Base-by-base conservation (phyloP, 2,113 vertebrate species). In the Sterrhoptilus dennistouni region DNA sequence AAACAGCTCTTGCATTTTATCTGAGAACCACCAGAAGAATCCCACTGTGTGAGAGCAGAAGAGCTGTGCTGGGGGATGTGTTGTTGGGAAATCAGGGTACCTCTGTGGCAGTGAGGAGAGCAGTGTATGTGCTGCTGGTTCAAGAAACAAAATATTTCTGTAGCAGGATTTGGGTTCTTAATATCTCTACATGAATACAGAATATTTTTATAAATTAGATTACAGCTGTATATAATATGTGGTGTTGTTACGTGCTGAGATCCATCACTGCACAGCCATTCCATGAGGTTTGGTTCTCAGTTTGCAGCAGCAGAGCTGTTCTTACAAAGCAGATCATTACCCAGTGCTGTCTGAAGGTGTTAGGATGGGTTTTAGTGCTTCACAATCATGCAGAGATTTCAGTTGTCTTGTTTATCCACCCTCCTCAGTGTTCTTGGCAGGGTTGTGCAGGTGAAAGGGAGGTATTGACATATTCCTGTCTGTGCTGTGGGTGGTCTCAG, bases 281-380 rank as follows among this genome's bases (percentile, higher is more conserved):
- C 83, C 49, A 1, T 22, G 65, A 57, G 44, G 19, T 64, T 69
- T 1, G 72, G 27, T 53, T 61, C 57, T 69, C 33, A 3, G 35
- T 44, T 19, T 68, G 84, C 76, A 90, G 64, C 52, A 71, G 20
- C 91, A 83, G 40, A 88, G 59, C 54, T 86, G 42, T 61, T 72
- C 42, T 56, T 45, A 6, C 45, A 17, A n/a, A 61, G 77, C 45
- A 59, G 36, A 9, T n/a, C 1, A 0, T 45, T 59, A 8, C 33
- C 47, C 17, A 42, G 36, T 54, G 11, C 38, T 33, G 35, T 50
- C 50, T 28, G 56, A 6, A 71, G 0, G 0, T 44, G 4, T 4
- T 12, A 3, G 9, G 31, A 33, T 53, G 57, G 9, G 18, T 3
- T 22, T 75, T 38, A 45, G 49, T 53, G 59, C 92, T 92, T 59